Base-by-base conservation (phyloP, 2,888 invertebrate genomes). In the Pimpla rufipes region DNA sequence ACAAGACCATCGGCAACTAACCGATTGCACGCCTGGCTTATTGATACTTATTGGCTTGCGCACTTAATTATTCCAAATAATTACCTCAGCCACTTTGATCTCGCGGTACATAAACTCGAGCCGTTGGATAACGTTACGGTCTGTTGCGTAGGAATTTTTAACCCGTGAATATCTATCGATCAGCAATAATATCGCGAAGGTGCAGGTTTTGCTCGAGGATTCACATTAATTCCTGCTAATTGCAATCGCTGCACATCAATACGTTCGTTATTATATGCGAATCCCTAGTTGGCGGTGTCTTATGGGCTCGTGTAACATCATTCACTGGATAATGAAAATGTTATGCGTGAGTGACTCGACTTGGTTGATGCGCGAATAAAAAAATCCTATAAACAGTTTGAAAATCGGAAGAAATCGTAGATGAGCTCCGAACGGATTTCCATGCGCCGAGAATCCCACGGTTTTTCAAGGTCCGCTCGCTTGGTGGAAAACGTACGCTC, bases 261-360 rank as follows among this genome's bases (percentile, higher is more conserved):
- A 35, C 16, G 23, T 21, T 64, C 50, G 13, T 79, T 78, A 13
- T 40, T 35, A 23, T 35, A 23, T 45, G 45, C 6, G 23, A 52
- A 23, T 71, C 21, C 16, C 5, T 40, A 42, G 16, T n/a, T n/a
- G n/a, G n/a, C n/a, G n/a, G n/a, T 29, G 11, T 66, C 21, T 45
- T 18, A 66, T 45, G 6, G 7, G 2, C 21, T 2, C 2, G 21
- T 55, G 21, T 10, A 45, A 67, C 35, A 40, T 67, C 18, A 23
- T 52, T 18, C 40, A 16, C 21, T 21, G 64, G 45, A 70, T 78
- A 80, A 80, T 80, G 77, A 57, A 83, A 80, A 80, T 74, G 74
- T 64, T 78, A 42, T 37, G 62, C 68, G 80, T 68, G 29, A 10
- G 10, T 59, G 40, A 73, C 59, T 76, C 67, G 42, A 35, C 40